Evolutionary conservation across 2,888 invertebrate genomes (phyloP).

Genomic region (Dynastes maya): DNA sequence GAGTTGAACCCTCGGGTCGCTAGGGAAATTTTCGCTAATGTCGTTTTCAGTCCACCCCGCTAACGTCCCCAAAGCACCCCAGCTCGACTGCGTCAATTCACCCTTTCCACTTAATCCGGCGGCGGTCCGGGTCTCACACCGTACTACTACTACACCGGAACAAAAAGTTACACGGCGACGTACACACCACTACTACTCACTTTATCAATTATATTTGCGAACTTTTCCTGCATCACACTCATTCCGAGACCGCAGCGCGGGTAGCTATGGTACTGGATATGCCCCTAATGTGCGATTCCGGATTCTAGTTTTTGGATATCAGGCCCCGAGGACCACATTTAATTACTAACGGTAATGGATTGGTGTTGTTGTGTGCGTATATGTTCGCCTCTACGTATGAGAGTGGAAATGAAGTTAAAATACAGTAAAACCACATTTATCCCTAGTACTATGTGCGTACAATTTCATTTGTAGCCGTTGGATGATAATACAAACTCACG

Average conservation of each 20-base stretch:
- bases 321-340: slow-evolving; percentile 38
- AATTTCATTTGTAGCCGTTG: slow-evolving; percentile 17
- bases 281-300: slow-evolving; percentile 40
- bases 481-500: not conserved
- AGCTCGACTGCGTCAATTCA: slow-evolving; percentile 20
- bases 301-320: slow-evolving; percentile 30
- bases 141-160: slow-evolving; percentile 55
- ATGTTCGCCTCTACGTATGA: not conserved
- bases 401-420: slow-evolving; percentile 3
- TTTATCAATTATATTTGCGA: slow-evolving; percentile 64
- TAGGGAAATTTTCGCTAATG: slow-evolving; percentile 69
- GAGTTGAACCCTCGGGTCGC: slow-evolving; percentile 61
- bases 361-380: slow-evolving; percentile 2
- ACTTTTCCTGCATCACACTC: slow-evolving; percentile 51
- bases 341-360: slow-evolving; percentile 48
- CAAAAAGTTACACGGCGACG: slow-evolving; percentile 59
- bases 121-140: slow-evolving; percentile 52
- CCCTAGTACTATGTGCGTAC: not conserved
- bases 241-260: slow-evolving; percentile 28
- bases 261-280: slow-evolving; percentile 10
- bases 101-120: slow-evolving; percentile 6
- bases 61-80: slow-evolving; percentile 15
- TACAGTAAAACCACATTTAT: slow-evolving; percentile 13
- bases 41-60: slow-evolving; percentile 60
- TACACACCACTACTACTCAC: slow-evolving; percentile 56